Percentiles rank a stretch among this genome's conserved stretches.
These are phyloP conservation scores for Petaurus breviceps DNA, from an alignment of 2,113 vertebrate genomes.

Conservation along the genomic window DNA sequence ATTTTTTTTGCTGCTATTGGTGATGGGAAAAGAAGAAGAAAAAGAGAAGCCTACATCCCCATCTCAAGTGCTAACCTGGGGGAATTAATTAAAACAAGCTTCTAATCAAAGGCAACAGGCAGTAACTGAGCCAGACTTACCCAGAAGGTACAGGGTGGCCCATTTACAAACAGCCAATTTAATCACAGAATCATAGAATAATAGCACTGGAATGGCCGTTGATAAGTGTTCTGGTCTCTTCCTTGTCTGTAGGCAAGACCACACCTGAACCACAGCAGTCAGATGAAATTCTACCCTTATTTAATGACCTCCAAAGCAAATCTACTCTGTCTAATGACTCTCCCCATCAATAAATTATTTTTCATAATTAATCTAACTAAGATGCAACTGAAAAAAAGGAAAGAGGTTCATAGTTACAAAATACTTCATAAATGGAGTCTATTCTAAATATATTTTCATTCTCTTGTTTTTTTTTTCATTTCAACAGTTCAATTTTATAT, in stretches of 20 bases:
- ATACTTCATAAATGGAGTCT: background rate
- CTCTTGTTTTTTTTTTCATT: background rate
- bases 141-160: background rate
- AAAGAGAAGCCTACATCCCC: background rate
- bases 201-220: background rate
- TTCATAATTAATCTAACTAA: conserved; percentile 7
- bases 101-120: conserved; percentile 15
- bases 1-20: conserved; percentile 16
- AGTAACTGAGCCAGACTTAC: conserved; percentile 1
- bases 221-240: background rate
- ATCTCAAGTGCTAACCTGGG: conserved; percentile 31
- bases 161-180: conserved; percentile 40
- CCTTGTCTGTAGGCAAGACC: background rate
- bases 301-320: conserved; percentile 13
- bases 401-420: background rate
- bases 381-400: background rate
- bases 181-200: conserved; percentile 29
- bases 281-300: conserved; percentile 9
- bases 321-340: background rate
- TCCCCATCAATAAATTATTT: conserved; percentile 8
- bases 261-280: background rate
- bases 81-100: conserved; percentile 18
- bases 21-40: background rate
- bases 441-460: background rate
- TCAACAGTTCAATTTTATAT: background rate